A percentile compares a stretch with the other conserved stretches of the same genome.
phyloP scores from a whole-genome alignment of 2,888 invertebrate genomes.

The Philonicus albiceps region DNA sequence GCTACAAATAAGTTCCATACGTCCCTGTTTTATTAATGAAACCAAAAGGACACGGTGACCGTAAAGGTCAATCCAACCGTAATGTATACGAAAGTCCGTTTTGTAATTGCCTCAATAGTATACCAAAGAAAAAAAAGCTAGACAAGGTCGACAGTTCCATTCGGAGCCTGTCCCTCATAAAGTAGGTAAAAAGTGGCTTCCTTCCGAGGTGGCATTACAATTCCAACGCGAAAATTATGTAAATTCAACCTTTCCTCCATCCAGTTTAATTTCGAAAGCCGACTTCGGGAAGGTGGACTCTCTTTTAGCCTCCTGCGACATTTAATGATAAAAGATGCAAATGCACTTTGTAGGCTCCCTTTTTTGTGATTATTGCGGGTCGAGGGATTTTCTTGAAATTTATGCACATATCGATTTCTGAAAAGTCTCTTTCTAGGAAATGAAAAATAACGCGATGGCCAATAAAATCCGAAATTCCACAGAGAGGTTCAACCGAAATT shows the following conservation, averaged over 20 bases:
- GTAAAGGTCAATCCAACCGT: neutral
- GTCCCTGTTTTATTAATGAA: neutral
- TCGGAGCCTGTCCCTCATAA: neutral
- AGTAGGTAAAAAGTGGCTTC: conserved; percentile 5
- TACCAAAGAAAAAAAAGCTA: neutral
- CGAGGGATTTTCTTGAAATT: neutral
- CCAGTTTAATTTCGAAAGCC: neutral
- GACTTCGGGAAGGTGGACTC: neutral
- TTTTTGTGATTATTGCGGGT: neutral
- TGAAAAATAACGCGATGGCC: neutral
- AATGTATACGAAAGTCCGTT: neutral
- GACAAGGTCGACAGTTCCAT: neutral
- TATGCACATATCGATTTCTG: conserved; percentile 25
- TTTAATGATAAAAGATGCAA: neutral
- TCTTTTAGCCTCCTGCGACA: neutral
- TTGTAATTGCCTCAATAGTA: neutral
- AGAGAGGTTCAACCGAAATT: neutral
- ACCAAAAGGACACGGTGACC: neutral
- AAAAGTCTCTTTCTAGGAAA: neutral
- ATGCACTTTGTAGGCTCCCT: neutral
- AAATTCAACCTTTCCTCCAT: neutral
- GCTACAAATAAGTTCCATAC: too few relatives aligned
- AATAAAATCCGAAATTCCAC: neutral
- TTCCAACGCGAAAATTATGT: conserved; percentile 18
- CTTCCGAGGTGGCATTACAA: neutral